Conservation (phyloP, 2,888 invertebrate species). For the Eupithecia pulchellata region DNA sequence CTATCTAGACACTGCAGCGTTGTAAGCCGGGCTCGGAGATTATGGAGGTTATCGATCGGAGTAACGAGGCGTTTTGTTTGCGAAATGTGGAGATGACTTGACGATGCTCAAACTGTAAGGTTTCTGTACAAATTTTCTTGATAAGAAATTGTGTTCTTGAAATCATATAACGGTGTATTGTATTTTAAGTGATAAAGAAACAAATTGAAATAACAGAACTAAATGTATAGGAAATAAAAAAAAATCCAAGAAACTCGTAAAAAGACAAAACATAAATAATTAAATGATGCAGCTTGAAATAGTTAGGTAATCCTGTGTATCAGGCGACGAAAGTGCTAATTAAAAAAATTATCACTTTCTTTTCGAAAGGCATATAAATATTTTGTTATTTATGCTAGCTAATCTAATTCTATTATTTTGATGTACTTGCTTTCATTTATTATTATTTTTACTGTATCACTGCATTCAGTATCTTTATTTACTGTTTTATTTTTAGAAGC, state of each 20-base stretch:
- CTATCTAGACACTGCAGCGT: constrained; percentile 57
- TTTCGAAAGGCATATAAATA: no score
- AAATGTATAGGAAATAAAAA: not conserved
- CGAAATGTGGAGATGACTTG: not conserved
- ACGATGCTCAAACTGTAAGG: not conserved
- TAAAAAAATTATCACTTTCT: no score
- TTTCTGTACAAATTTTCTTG: not conserved
- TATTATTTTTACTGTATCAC: constrained; percentile 20
- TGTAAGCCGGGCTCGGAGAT: constrained; percentile 49
- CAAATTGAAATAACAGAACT: not conserved
- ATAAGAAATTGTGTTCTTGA: not conserved
- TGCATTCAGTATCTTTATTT: constrained; percentile 26
- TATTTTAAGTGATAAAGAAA: not conserved
- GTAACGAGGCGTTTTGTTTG: constrained; percentile 57
- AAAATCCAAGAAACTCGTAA: no score
- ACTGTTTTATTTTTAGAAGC: constrained; percentile 33
- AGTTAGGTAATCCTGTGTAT: no score
- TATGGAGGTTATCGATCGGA: constrained; percentile 71
- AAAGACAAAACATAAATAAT: no score
- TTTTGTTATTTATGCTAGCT: not conserved
- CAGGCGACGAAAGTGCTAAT: no score
- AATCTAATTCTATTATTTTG: not conserved
- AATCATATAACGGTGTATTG: not conserved
- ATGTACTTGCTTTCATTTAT: not conserved
- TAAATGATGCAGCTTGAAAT: no score